phyloP scores from a whole-genome alignment of 1,140 invertebrate species.

The Popillia japonica region DNA sequence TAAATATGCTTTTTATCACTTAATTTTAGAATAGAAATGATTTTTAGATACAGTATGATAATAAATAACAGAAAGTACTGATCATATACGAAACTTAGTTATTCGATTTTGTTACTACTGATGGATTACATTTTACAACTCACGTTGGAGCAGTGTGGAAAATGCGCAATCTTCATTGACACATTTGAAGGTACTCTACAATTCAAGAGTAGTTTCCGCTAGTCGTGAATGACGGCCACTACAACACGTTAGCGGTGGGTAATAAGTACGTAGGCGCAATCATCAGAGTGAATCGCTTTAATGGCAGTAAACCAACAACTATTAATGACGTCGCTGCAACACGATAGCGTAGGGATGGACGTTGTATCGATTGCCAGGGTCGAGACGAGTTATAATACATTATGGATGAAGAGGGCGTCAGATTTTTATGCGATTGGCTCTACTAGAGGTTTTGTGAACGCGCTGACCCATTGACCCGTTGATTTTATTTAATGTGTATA shows the following conservation, averaged over 20 bases:
- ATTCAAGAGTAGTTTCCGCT: too few species aligned
- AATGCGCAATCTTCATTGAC: too few species aligned
- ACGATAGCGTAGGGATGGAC: background rate
- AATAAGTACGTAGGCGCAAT: background rate
- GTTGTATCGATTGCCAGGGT: background rate
- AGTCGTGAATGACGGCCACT: background rate
- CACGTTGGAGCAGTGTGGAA: too few species aligned
- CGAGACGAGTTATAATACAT: background rate
- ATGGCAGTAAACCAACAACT: background rate
- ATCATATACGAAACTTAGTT: too few species aligned
- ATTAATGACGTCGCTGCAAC: slow-evolving; percentile 5
- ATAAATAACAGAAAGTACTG: too few species aligned
- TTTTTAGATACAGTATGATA: too few species aligned
- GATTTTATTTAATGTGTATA: background rate
- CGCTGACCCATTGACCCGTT: background rate
- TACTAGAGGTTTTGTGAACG: background rate
- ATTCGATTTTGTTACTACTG: too few species aligned
- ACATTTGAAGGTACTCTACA: too few species aligned
- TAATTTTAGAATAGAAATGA: too few species aligned
- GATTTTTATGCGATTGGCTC: background rate
- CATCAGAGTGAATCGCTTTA: background rate
- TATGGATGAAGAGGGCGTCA: background rate
- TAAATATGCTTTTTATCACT: too few species aligned
- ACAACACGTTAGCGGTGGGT: background rate
- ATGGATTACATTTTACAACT: too few species aligned